phyloP scores from a whole-genome alignment of 2,888 invertebrate genomes.

The Melanargia galathea region DNA sequence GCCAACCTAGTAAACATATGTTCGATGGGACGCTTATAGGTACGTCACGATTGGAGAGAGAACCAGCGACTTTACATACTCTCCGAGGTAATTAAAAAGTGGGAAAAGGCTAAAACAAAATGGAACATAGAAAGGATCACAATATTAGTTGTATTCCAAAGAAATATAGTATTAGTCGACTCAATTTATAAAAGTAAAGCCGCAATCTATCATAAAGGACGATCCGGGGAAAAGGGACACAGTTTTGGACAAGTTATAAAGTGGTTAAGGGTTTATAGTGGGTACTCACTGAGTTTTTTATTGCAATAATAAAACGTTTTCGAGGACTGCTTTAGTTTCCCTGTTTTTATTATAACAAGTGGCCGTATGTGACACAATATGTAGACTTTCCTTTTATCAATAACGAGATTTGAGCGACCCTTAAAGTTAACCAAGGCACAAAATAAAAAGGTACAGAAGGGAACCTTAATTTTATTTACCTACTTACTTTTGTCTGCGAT shows the following conservation, averaged over 20 bases:
- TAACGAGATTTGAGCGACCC: too few species aligned
- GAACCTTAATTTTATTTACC: too few species aligned
- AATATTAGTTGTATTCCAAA: neutral
- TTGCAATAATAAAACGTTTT: slow-evolving; percentile 22
- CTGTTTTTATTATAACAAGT: neutral
- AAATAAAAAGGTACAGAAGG: too few species aligned
- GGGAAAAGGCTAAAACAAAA: neutral
- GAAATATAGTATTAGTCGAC: slow-evolving; percentile 12
- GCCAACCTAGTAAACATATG: too few species aligned
- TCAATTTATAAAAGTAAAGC: slow-evolving; percentile 26
- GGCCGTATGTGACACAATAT: neutral
- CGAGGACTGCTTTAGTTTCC: neutral
- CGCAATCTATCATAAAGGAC: slow-evolving; percentile 22
- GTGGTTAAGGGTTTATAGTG: slow-evolving; percentile 13
- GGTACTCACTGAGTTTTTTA: slow-evolving; percentile 17
- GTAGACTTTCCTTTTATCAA: neutral
- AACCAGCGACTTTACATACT: too few species aligned
- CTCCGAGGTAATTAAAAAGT: too few species aligned
- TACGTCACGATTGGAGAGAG: too few species aligned
- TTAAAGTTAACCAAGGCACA: too few species aligned
- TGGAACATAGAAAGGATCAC: neutral
- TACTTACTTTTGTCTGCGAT: too few species aligned
- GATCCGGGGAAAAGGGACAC: slow-evolving; percentile 14
- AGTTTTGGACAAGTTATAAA: slow-evolving; percentile 27
- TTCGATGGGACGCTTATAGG: too few species aligned